Conservation (phyloP, 2,797 vertebrate species). For the Dicrostonyx torquatus region DNA sequence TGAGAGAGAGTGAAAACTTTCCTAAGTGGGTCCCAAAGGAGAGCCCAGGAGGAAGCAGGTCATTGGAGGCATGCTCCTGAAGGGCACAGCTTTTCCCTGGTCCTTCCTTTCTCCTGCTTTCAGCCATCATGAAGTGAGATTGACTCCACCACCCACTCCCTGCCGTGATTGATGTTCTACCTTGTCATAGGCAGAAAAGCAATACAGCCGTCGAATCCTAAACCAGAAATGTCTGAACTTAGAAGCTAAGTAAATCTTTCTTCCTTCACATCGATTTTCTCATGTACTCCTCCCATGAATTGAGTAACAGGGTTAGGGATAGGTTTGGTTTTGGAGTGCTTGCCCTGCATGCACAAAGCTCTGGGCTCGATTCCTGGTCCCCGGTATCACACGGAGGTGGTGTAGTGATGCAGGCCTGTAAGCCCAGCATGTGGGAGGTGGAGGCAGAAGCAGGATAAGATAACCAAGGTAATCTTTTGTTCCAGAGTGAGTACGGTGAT, state of each 20-base stretch:
- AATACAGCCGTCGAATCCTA: not conserved
- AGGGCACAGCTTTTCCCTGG: not conserved
- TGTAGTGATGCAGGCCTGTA: not conserved
- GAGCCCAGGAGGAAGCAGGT: not conserved
- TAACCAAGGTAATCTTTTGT: not conserved
- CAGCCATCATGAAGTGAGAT: not conserved
- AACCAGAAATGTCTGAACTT: no score
- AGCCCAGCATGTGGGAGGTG: not conserved
- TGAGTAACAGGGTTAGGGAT: not conserved
- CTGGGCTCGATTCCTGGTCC: not conserved
- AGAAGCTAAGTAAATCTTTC: not conserved
- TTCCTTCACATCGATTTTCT: not conserved
- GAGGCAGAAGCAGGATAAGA: not conserved
- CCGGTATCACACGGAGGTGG: not conserved
- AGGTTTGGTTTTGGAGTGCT: not conserved
- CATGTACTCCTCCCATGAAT: not conserved
- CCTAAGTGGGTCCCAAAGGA: not conserved
- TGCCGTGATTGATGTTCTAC: not conserved
- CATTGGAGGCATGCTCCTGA: not conserved
- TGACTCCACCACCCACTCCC: no score
- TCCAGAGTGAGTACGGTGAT: not conserved
- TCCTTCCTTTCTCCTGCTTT: not conserved
- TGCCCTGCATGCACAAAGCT: not conserved
- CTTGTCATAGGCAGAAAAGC: not conserved
- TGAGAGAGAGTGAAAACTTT: not conserved